Evolutionary conservation across 2,888 invertebrate genomes (phyloP).

Genomic region (Fragum fragum): DNA sequence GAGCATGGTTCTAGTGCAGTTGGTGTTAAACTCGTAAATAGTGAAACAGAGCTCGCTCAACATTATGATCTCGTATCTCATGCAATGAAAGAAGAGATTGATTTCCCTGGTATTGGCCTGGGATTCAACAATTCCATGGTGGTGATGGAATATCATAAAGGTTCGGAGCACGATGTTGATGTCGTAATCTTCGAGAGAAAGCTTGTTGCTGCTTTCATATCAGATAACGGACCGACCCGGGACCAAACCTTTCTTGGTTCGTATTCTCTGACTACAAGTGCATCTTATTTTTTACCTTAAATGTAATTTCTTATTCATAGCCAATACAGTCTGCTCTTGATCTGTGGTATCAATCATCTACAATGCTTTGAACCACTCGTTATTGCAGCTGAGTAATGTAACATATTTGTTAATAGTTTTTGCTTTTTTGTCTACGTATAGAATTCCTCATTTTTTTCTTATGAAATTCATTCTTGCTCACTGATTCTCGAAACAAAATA

Average conservation of each 20-base stretch:
- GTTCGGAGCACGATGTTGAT: conserved; percentile 78
- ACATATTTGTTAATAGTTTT: no score
- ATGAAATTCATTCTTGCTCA: no score
- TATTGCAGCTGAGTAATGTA: no score
- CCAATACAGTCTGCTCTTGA: no score
- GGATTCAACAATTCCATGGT: conserved; percentile 71
- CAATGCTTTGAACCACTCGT: no score
- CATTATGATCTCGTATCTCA: conserved; percentile 54
- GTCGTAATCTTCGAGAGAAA: conserved; percentile 71
- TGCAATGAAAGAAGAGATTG: conserved; percentile 52
- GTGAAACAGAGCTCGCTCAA: conserved; percentile 52
- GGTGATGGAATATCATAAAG: conserved; percentile 67
- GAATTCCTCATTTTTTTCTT: no score
- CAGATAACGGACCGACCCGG: conserved; percentile 76
- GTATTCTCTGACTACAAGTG: no score
- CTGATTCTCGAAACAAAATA: no score
- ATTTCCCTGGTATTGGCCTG: conserved; percentile 72
- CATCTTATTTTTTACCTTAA: no score
- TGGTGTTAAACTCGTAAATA: conserved; percentile 69
- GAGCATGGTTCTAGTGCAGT: conserved; percentile 77
- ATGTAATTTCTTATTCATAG: no score
- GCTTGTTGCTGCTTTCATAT: conserved; percentile 73
- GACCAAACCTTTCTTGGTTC: conserved; percentile 68
- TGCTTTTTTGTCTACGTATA: no score
- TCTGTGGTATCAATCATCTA: no score